These are phyloP conservation scores for Lottia gigantea DNA, from an alignment of 2,888 invertebrate genomes.

Conservation along the genomic window DNA sequence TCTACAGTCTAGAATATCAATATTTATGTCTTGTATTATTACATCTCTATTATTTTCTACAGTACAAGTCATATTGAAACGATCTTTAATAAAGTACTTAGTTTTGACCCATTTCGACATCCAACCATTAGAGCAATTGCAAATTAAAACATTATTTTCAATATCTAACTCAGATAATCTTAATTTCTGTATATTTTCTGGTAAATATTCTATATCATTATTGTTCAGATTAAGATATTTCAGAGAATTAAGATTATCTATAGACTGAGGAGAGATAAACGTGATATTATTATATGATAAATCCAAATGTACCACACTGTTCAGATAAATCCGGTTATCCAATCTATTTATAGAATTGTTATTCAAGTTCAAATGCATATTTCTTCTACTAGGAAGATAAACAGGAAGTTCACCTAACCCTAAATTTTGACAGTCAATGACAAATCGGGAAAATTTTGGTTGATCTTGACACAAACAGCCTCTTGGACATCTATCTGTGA, in stretches of 20 bases:
- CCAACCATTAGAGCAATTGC: background rate
- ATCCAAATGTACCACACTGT: background rate
- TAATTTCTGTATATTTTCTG: background rate
- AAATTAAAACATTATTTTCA: background rate
- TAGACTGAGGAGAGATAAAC: background rate
- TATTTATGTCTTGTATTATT: too few relatives aligned
- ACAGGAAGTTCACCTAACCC: background rate
- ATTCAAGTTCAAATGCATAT: background rate
- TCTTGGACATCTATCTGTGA: background rate
- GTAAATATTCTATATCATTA: background rate
- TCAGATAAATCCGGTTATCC: background rate
- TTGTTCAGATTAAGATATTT: background rate
- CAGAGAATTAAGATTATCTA: background rate
- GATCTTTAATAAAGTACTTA: background rate
- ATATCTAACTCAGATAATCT: background rate
- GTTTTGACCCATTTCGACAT: background rate
- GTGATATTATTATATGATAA: background rate
- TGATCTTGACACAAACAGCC: background rate
- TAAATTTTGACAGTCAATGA: background rate
- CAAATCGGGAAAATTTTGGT: background rate
- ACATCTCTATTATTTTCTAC: background rate
- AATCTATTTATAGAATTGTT: background rate
- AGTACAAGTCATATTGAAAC: background rate
- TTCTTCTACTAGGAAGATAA: background rate
- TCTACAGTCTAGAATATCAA: background rate